Evolutionary conservation across 2,113 vertebrate species (phyloP).

Genomic region (Hyperoodon ampullatus): DNA sequence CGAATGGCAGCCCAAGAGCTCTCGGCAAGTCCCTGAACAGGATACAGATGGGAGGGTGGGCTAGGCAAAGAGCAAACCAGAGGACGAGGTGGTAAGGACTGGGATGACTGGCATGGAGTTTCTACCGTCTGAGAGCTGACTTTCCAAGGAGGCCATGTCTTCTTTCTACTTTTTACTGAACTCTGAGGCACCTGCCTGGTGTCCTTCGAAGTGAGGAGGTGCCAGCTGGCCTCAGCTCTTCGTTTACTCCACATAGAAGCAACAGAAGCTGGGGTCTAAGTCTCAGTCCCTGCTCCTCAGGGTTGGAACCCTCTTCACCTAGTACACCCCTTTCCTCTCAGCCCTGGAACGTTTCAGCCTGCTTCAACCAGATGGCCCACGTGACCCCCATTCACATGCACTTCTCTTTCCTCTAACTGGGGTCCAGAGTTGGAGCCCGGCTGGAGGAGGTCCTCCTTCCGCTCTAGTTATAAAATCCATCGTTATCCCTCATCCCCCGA

Average conservation of each 20-base stretch:
- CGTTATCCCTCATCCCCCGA: neutral
- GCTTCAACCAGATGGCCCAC: neutral
- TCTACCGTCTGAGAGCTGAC: neutral
- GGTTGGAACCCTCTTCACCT: neutral
- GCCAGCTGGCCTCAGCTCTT: neutral
- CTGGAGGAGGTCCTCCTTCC: neutral
- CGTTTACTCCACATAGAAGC: neutral
- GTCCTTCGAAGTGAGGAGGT: neutral
- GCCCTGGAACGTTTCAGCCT: neutral
- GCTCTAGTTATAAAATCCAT: neutral
- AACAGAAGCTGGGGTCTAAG: neutral
- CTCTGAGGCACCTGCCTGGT: neutral
- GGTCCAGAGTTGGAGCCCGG: too few species aligned
- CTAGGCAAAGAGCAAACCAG: neutral
- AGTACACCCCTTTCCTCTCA: neutral
- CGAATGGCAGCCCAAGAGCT: neutral
- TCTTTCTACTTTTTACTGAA: neutral
- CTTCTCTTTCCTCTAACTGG: neutral
- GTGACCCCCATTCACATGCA: accelerated
- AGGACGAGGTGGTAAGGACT: too few species aligned
- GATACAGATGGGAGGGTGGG: neutral
- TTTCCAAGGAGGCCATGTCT: neutral
- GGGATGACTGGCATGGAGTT: neutral
- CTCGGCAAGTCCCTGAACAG: neutral
- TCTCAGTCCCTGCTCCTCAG: neutral